A percentile compares a stretch with the other conserved stretches of the same genome.
phyloP scores from a whole-genome alignment of 2,888 invertebrate genomes.

The Monochamus alternatus region DNA sequence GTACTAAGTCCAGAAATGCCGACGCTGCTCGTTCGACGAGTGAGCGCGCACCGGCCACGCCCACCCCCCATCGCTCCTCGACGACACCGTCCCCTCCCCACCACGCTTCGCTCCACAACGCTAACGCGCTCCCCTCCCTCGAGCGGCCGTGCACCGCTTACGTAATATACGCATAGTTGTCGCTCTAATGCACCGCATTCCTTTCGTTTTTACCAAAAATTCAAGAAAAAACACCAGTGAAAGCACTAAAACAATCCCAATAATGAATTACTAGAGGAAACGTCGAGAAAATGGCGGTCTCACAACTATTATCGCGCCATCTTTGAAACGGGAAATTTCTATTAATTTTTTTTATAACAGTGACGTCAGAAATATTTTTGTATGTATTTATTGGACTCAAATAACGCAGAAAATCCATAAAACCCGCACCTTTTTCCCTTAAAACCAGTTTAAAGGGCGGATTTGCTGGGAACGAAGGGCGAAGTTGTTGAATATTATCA shows the following conservation, averaged over 20 bases:
- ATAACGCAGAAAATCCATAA: neutral
- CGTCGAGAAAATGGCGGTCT: neutral
- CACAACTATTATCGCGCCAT: neutral
- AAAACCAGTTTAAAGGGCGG: neutral
- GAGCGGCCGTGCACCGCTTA: conserved; percentile 50
- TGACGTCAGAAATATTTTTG: neutral
- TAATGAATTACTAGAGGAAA: neutral
- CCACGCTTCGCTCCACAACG: conserved; percentile 50
- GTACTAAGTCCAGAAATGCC: conserved; percentile 69
- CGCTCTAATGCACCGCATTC: conserved; percentile 27
- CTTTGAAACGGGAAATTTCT: neutral
- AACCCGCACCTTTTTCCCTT: neutral
- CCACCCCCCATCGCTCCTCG: conserved; percentile 64
- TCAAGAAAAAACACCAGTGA: neutral
- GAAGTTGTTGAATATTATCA: neutral
- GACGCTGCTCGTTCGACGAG: conserved; percentile 70
- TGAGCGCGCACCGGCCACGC: conserved; percentile 70
- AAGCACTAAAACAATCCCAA: conserved; percentile 3
- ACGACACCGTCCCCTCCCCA: conserved; percentile 50
- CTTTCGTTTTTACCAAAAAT: neutral
- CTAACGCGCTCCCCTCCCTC: conserved; percentile 53
- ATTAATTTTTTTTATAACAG: neutral
- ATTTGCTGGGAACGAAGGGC: neutral
- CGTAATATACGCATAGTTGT: conserved; percentile 46
- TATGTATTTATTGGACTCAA: too few relatives aligned